These are phyloP conservation scores for Stylophora pistillata DNA, from an alignment of 64 coral and sea anemone species.

Conservation along the genomic window DNA sequence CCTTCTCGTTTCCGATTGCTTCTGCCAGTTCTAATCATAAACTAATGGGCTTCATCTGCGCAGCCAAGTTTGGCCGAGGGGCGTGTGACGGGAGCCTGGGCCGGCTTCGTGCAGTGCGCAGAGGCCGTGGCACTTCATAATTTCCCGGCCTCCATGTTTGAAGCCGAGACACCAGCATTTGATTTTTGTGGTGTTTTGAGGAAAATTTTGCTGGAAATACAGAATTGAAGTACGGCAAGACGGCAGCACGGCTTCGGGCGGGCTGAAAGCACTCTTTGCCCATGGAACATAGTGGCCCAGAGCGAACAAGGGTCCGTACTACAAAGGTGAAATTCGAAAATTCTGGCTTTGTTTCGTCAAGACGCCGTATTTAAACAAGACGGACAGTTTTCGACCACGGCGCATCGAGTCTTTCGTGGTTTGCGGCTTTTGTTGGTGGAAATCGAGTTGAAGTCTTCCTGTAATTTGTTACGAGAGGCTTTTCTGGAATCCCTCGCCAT, in stretches of 20 bases:
- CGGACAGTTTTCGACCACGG: slow-evolving; percentile 28
- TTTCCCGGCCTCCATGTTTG: slow-evolving; percentile 55
- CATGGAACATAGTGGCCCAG: slow-evolving; percentile 95
- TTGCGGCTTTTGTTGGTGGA: slow-evolving; percentile 20
- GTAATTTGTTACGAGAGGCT: neutral
- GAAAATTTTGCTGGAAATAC: slow-evolving; percentile 63
- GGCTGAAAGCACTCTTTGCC: slow-evolving; percentile 73
- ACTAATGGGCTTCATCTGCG: neutral
- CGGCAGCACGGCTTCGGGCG: slow-evolving; percentile 81
- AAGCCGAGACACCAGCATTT: slow-evolving; percentile 49
- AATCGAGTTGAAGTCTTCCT: neutral
- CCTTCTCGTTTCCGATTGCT: neutral
- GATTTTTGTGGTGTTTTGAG: slow-evolving; percentile 66
- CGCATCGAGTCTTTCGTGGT: slow-evolving; percentile 39
- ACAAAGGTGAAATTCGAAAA: slow-evolving; percentile 87
- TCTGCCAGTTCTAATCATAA: neutral
- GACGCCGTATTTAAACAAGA: slow-evolving; percentile 95
- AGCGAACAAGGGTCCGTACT: slow-evolving; percentile 91
- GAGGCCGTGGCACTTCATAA: slow-evolving; percentile 42
- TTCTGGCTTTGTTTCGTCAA: slow-evolving; percentile 87
- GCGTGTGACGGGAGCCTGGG: slow-evolving; percentile 53
- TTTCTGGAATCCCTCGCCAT: neutral
- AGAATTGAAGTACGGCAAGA: slow-evolving; percentile 58
- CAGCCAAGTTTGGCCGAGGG: slow-evolving; percentile 60
- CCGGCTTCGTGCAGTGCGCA: slow-evolving; percentile 53